phyloP scores from a whole-genome alignment of 2,113 vertebrate genomes.

The mouse (Mus musculus) region DNA sequence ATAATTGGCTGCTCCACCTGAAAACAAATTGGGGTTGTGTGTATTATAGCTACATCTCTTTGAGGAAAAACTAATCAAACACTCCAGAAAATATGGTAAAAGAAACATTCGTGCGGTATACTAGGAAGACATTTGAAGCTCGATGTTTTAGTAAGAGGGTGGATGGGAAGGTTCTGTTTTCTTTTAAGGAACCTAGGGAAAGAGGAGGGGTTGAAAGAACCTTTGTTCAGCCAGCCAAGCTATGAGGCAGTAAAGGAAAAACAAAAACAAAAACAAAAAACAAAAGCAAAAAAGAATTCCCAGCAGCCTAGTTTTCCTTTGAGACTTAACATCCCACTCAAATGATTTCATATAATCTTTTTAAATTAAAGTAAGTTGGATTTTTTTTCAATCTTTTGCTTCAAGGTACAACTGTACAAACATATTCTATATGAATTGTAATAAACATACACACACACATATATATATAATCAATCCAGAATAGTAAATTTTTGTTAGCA shows the following conservation, averaged over 20 bases:
- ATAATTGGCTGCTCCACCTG: conserved; percentile 94
- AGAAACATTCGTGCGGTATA: conserved; percentile 83
- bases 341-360: conserved; percentile 61
- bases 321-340: conserved; percentile 82
- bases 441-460: neutral
- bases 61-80: conserved; percentile 80
- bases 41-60: conserved; percentile 84
- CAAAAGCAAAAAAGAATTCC: conserved; percentile 58
- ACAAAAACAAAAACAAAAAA: conserved; percentile 54
- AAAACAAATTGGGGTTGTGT: conserved; percentile 87
- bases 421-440: conserved; percentile 56
- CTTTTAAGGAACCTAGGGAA: conserved; percentile 80
- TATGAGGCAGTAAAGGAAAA: conserved; percentile 74
- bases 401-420: conserved; percentile 69
- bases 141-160: conserved; percentile 83
- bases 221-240: conserved; percentile 79
- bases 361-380: conserved; percentile 60
- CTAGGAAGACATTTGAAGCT: conserved; percentile 86
- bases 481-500: conserved; percentile 59
- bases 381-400: conserved; percentile 56
- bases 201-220: conserved; percentile 77
- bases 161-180: conserved; percentile 72
- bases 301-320: conserved; percentile 85
- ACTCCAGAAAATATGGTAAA: conserved; percentile 84
- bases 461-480: conserved; percentile 60